Base-by-base conservation (phyloP, 64 coral and sea anemone genomes). In the Exaiptasia diaphana region DNA sequence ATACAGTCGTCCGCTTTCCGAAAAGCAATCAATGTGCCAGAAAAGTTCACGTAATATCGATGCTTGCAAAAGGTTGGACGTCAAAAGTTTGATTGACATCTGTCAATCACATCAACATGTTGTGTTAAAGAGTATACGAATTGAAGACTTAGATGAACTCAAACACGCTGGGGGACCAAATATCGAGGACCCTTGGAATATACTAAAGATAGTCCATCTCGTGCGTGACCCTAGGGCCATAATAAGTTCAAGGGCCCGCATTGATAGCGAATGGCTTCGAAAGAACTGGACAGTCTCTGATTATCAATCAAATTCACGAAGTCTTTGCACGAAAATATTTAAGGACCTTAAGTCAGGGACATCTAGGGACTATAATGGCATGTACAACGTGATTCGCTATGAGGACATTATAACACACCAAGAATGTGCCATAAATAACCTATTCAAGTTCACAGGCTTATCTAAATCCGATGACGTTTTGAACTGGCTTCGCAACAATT, bases 141-240 rank as follows among this genome's bases (percentile, higher is more conserved):
- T 88, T 30, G 48, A 41, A 41, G 43, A 20, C 9, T 11, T 88
- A 41, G 38, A 79, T 25, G 62, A 53, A 14, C 75, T 88, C 54
- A 40, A 68, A 79, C 38, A 53, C 60, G 18, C 79, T 54, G 9
- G 53, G n/a, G 13, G 12, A 13, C 79, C 53, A 18, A 29, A 15
- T 13, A 88, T 69, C 37, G 40, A 43, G 50, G 31, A 24, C 28
- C 49, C 75, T 14, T 57, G 49, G 49, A 78, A 55, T 61, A 32
- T 55, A 20, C 20, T 78, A 18, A 63, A 49, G 20, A 36, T 88
- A 56, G 43, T 88, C 11, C 85, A 88, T 45, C 26, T 88, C 7
- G 85, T 88, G 42, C 85, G 85, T 15, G 85, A 88, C 12, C 85
- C 85, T 4, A 26, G 85, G 31, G 85, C 85, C 38, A 75, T 88